Conservation (phyloP, 2,113 vertebrate species). For the Bubalus kerabau region DNA sequence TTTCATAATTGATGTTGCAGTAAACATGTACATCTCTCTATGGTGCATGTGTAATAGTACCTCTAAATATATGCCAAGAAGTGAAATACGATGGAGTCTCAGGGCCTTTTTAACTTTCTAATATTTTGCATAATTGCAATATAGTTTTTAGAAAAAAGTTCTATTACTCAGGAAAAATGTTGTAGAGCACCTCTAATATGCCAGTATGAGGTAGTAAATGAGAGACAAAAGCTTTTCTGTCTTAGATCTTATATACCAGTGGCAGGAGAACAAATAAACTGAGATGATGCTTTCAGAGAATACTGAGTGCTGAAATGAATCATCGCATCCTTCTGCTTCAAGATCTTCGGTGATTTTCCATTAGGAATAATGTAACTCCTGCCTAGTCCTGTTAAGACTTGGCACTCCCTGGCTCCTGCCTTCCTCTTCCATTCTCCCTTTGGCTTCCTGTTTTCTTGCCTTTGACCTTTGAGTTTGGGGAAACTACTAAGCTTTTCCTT, state of each 20-base stretch:
- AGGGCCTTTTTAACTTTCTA: not conserved
- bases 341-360: not conserved
- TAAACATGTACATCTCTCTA: not conserved
- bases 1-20: not conserved
- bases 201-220: not conserved
- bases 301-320: not conserved
- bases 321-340: not conserved
- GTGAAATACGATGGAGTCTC: not conserved
- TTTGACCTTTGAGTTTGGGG: not conserved
- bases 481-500: not conserved
- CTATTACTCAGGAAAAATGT: not conserved
- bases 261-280: not conserved
- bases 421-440: not conserved
- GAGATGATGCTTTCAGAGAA: not conserved
- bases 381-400: not conserved
- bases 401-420: not conserved
- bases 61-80: not conserved
- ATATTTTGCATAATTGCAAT: not conserved
- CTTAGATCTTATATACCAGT: not conserved
- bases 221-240: not conserved
- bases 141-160: not conserved
- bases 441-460: not conserved
- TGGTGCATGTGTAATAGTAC: not conserved
- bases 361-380: not conserved
- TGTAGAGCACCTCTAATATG: not conserved